Evolutionary conservation across 1,140 invertebrate genomes (phyloP).

Genomic region (Zaprionus camerounensis): DNA sequence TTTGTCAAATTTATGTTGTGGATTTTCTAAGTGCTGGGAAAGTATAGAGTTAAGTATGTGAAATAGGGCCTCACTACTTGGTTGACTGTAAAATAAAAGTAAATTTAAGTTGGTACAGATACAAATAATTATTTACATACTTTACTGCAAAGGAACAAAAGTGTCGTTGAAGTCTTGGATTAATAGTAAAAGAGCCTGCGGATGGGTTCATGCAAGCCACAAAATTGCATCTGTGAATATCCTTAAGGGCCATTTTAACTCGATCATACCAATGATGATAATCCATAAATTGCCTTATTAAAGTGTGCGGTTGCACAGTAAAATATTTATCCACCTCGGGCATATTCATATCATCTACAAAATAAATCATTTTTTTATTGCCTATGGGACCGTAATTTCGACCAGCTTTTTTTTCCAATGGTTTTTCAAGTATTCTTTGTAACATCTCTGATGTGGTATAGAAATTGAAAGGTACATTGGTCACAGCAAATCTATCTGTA

Average conservation of each 20-base stretch:
- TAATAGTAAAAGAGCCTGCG: conserved; percentile 96
- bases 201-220: conserved; percentile 98
- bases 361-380: conserved; percentile 95
- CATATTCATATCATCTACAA: conserved; percentile 99
- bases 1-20: conserved; percentile 85
- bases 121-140: conserved; percentile 83
- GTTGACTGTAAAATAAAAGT: conserved; percentile 87
- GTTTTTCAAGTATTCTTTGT: conserved; percentile 95
- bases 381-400: conserved; percentile 96
- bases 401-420: conserved; percentile 97
- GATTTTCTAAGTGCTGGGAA: conserved; percentile 91
- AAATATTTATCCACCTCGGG: conserved; percentile 97
- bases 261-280: conserved; percentile 96
- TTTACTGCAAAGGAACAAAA: conserved; percentile 96
- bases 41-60: conserved; percentile 94
- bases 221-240: conserved; percentile 97
- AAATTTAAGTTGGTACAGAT: not conserved
- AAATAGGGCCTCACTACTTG: conserved; percentile 90
- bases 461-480: conserved; percentile 97
- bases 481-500: conserved; percentile 86
- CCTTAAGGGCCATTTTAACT: conserved; percentile 93
- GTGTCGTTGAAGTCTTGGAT: conserved; percentile 94
- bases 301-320: conserved; percentile 96
- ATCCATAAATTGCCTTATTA: conserved; percentile 96
- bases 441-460: conserved; percentile 97